These are phyloP conservation scores for Eumacrocentrus americanus DNA, from an alignment of 2,888 invertebrate genomes.

Conservation along the genomic window DNA sequence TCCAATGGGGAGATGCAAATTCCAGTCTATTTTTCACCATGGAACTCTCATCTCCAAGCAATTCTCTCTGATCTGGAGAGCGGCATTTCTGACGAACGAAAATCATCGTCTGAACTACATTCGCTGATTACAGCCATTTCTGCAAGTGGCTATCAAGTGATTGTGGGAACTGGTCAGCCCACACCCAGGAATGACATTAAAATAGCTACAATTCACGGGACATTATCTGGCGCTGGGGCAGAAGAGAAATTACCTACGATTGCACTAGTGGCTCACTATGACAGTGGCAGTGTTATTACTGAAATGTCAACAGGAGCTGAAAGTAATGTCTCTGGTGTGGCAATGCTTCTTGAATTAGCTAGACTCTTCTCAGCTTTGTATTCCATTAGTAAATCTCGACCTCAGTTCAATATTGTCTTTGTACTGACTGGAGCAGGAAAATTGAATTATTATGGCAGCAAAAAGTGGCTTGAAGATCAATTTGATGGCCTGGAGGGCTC, in stretches of 20 bases:
- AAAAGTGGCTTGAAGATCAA: slow-evolving; percentile 95
- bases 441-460: slow-evolving; percentile 92
- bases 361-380: slow-evolving; percentile 88
- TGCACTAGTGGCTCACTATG: slow-evolving; percentile 91
- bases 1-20: slow-evolving; percentile 78
- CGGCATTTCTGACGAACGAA: slow-evolving; percentile 72
- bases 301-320: slow-evolving; percentile 88
- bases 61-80: slow-evolving; percentile 79
- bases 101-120: slow-evolving; percentile 77
- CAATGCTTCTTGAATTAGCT: slow-evolving; percentile 84
- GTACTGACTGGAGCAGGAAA: slow-evolving; percentile 90
- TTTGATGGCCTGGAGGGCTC: slow-evolving; percentile 78
- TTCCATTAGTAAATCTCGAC: slow-evolving; percentile 73
- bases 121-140: slow-evolving; percentile 87
- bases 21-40: slow-evolving; percentile 87
- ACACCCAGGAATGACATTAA: slow-evolving; percentile 78
- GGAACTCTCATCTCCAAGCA: slow-evolving; percentile 74
- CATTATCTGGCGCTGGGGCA: slow-evolving; percentile 75
- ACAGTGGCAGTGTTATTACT: slow-evolving; percentile 87
- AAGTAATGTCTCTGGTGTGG: slow-evolving; percentile 90
- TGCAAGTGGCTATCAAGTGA: slow-evolving; percentile 94
- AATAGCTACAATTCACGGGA: slow-evolving; percentile 86
- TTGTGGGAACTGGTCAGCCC: slow-evolving; percentile 77
- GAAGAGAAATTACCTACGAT: slow-evolving; percentile 82
- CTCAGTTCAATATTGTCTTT: slow-evolving; percentile 83